Percentiles rank a stretch among this genome's conserved stretches.
Conservation (phyloP, 2,797 vertebrate genomes). For the Echiichthys vipera region DNA sequence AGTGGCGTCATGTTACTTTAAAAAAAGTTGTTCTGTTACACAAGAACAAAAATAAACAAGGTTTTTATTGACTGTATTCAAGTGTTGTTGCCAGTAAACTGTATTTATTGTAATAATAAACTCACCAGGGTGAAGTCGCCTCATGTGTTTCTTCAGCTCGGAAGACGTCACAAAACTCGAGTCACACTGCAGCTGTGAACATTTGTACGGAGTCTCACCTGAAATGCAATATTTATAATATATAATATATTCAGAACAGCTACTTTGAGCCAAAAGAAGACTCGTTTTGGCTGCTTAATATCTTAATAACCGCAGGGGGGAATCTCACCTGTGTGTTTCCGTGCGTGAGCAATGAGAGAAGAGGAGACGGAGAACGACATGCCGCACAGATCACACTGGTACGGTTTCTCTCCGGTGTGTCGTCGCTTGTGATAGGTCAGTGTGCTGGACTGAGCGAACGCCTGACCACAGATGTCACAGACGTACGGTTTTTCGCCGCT, state of each 20-base stretch:
- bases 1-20: no score
- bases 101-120: no score
- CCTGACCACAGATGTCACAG: slow-evolving; percentile 94
- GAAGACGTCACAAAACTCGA: slow-evolving; percentile 95
- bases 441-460: slow-evolving; percentile 97
- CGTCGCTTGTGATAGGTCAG: slow-evolving; percentile 96
- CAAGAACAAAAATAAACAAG: no score
- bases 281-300: not conserved
- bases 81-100: no score
- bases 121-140: slow-evolving; percentile 94
- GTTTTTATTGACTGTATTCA: no score
- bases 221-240: no score
- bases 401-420: slow-evolving; percentile 98
- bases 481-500: slow-evolving; percentile 98
- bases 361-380: slow-evolving; percentile 98
- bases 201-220: slow-evolving; percentile 98
- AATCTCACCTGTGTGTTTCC: slow-evolving; percentile 93
- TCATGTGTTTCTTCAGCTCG: slow-evolving; percentile 96
- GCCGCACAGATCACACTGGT: slow-evolving; percentile 96
- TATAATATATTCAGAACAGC: no score
- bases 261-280: not conserved
- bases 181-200: slow-evolving; percentile 88
- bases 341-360: slow-evolving; percentile 95
- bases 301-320: fast-evolving
- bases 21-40: no score